These are phyloP conservation scores for Xylota sylvarum DNA, from an alignment of 2,888 invertebrate genomes.

Conservation along the genomic window DNA sequence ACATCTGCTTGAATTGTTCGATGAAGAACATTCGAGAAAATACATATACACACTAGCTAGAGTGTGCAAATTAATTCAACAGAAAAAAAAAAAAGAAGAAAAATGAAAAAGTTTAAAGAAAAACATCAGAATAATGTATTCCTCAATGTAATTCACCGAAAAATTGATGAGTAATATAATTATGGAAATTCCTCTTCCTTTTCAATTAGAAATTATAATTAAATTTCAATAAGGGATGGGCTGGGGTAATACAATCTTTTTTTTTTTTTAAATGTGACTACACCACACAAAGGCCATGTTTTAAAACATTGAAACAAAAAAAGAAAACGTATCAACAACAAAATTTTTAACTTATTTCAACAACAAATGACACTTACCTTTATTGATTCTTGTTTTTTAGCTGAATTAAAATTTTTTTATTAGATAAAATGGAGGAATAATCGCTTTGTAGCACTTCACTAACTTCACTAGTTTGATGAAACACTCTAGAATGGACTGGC, in stretches of 20 bases:
- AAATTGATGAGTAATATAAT: neutral
- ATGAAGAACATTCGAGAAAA: constrained; percentile 46
- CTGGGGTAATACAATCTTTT: too few species aligned
- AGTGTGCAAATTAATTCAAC: neutral
- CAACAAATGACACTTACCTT: constrained; percentile 33
- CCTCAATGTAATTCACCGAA: neutral
- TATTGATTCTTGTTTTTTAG: constrained; percentile 26
- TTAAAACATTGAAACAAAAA: neutral
- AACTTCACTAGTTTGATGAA: constrained; percentile 40
- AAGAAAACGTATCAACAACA: neutral
- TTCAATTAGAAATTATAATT: neutral
- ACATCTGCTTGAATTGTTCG: constrained; percentile 2
- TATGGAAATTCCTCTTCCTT: neutral
- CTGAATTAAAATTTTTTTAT: constrained; percentile 37
- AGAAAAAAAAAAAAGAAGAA: neutral
- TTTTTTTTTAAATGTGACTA: neutral
- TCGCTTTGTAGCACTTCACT: constrained; percentile 56
- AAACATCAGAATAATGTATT: neutral
- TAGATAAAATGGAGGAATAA: constrained; percentile 53
- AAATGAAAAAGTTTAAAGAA: too few species aligned
- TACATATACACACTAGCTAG: constrained; percentile 10
- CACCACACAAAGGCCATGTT: neutral
- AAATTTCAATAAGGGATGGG: constrained; percentile 5
- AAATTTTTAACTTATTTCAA: neutral
- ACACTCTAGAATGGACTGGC: constrained; percentile 52